Percentiles rank a stretch among this genome's conserved stretches.
phyloP scores from a whole-genome alignment of 35 echinoderm and acorn worm species.

The Patiria miniata region DNA sequence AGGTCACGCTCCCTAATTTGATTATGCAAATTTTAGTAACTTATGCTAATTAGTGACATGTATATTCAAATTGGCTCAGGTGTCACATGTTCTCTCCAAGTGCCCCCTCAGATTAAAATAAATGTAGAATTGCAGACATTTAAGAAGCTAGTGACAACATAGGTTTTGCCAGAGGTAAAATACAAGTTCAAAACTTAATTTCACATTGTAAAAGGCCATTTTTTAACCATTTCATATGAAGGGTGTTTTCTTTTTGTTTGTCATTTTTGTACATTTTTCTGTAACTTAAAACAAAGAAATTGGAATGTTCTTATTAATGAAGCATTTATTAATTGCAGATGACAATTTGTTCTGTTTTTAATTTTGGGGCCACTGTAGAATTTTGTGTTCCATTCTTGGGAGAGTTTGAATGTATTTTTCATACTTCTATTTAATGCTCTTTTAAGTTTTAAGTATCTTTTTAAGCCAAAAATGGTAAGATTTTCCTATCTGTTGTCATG shows the following conservation, averaged over 20 bases:
- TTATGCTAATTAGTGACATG: constrained; percentile 20
- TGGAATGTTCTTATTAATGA: constrained; percentile 23
- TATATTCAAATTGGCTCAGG: constrained; percentile 8
- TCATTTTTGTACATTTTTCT: constrained; percentile 34
- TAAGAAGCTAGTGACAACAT: not conserved
- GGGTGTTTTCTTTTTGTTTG: constrained; percentile 23
- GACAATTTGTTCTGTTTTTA: constrained; percentile 23
- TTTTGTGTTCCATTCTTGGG: constrained; percentile 26
- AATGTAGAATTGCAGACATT: not conserved
- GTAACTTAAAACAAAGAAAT: constrained; percentile 25
- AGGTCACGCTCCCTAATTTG: not conserved
- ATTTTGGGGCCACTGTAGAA: constrained; percentile 17
- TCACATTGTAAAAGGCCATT: not conserved
- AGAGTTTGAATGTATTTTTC: constrained; percentile 32
- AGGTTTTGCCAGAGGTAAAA: not conserved
- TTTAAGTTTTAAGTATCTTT: not conserved
- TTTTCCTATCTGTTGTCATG: constrained; percentile 18
- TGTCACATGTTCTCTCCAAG: constrained; percentile 17
- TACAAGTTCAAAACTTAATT: not conserved
- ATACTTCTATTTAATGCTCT: constrained; percentile 26
- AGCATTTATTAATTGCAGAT: constrained; percentile 16
- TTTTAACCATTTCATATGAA: not conserved
- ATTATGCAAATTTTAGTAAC: constrained; percentile 29
- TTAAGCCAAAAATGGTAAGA: not conserved
- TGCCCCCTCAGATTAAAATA: constrained; percentile 9